Conservation (phyloP, 53 echinoderm and acorn worm species). For the Paelopatides confundens region DNA sequence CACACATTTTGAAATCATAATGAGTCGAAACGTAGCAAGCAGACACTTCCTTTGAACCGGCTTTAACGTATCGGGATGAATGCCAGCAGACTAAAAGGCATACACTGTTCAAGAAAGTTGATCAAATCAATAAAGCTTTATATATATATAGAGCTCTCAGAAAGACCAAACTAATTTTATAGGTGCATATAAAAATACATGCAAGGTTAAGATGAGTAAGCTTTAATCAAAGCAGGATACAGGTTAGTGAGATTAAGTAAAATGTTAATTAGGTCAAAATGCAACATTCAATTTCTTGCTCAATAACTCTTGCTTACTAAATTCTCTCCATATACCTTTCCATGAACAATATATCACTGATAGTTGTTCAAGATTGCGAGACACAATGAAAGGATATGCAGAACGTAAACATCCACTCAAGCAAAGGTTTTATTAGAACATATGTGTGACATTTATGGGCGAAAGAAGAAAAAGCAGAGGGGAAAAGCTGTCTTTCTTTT, state of each 20-base stretch:
- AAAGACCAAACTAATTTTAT: constrained; percentile 19
- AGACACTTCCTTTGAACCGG: neutral
- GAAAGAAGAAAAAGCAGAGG: too few relatives aligned
- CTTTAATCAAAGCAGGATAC: neutral
- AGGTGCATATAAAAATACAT: neutral
- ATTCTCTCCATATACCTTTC: neutral
- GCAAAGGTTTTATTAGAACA: too few relatives aligned
- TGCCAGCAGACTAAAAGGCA: constrained; percentile 14
- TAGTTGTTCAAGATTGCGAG: too few relatives aligned
- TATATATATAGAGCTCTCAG: neutral
- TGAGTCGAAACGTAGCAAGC: neutral
- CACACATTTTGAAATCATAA: neutral
- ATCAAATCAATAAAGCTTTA: constrained; percentile 21
- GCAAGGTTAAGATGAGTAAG: constrained; percentile 18
- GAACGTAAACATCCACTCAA: too few relatives aligned
- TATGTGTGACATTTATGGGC: too few relatives aligned
- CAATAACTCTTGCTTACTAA: too few relatives aligned
- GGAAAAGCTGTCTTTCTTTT: too few relatives aligned
- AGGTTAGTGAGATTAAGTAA: neutral
- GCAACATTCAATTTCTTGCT: neutral
- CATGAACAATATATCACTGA: neutral
- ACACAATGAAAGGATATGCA: too few relatives aligned
- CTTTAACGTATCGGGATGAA: neutral
- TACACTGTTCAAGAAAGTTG: neutral
- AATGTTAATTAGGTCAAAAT: neutral